Base-by-base conservation (phyloP, 2,113 vertebrate genomes). In the Phasianus colchicus region DNA sequence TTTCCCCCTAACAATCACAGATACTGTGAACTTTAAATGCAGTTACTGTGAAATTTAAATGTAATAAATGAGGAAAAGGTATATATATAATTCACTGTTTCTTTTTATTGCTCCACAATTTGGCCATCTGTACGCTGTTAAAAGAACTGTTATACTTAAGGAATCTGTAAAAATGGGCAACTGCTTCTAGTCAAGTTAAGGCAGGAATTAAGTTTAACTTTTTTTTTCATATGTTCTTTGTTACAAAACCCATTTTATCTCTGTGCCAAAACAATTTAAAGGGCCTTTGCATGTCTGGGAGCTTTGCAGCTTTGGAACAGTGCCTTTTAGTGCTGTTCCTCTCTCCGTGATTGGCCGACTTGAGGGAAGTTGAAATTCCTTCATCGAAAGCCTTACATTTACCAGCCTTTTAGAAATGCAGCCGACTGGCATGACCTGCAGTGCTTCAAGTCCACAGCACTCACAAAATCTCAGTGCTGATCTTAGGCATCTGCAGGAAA, bases 241-340 rank as follows among this genome's bases (percentile, higher is more conserved):
- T 80, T 79, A 54, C 9, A 85, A 79, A 88, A 21, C 5, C 19
- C 7, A 17, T 72, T 87, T 91, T 4, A 42, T 15, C 58, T 95
- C 2, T 0, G 22, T 75, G 72, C 54, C 58, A 63, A 63, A 83
- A 50, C 60, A 87, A 9, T 76, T 86, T 43, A 40, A 88, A 85
- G 21, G 71, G 18, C 18, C 11, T 54, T 90, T 60, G 22, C 20
- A 2, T 78, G 9, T 0, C 7, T 86, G 47, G 34, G 73, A 67
- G n/a, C 58, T 79, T 88, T 80, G 73, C 42, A 83, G 40, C 38
- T 90, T 80, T 92, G 88, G 50, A 80, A 27, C 16, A 20, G 13
- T 67, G 57, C 47, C 65, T 19, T 1, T 1, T 45, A 45, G 45
- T 67, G 15, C 30, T 85, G 24, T 61, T 70, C 13, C 36, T 86